Conservation (phyloP, 2,113 vertebrate genomes). For the Rhynchopsitta pachyrhyncha region DNA sequence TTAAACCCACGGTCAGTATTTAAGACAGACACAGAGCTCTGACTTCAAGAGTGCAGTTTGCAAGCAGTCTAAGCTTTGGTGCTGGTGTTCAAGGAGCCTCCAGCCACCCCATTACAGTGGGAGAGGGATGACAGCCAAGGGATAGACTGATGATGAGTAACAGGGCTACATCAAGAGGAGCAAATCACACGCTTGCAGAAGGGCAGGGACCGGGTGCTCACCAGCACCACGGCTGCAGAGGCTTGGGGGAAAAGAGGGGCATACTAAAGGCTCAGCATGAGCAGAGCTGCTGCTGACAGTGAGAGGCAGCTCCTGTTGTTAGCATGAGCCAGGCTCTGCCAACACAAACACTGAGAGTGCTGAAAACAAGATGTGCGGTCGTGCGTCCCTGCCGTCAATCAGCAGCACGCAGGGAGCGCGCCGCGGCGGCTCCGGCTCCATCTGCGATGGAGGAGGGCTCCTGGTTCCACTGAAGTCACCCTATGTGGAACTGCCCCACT, state of each 20-base stretch:
- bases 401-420: fast-evolving
- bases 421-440: neutral
- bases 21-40: neutral
- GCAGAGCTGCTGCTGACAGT: conserved; percentile 18
- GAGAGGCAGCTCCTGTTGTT: conserved; percentile 33
- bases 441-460: neutral
- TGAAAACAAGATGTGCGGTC: conserved; percentile 18
- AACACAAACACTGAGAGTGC: conserved; percentile 30
- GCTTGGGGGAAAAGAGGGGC: neutral
- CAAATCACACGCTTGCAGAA: neutral
- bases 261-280: neutral
- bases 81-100: neutral
- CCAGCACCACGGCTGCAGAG: fast-evolving
- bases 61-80: neutral
- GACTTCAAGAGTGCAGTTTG: neutral
- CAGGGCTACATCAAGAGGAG: neutral
- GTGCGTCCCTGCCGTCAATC: neutral
- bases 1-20: fast-evolving
- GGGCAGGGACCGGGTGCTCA: neutral
- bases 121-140: neutral
- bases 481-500: neutral
- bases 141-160: neutral
- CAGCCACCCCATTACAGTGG: fast-evolving
- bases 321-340: conserved; percentile 46
- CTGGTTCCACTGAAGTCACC: neutral